A percentile compares a stretch with the other conserved stretches of the same genome.
These are phyloP conservation scores for Anas platyrhynchos DNA, from an alignment of 2,113 vertebrate genomes.

Conservation along the genomic window DNA sequence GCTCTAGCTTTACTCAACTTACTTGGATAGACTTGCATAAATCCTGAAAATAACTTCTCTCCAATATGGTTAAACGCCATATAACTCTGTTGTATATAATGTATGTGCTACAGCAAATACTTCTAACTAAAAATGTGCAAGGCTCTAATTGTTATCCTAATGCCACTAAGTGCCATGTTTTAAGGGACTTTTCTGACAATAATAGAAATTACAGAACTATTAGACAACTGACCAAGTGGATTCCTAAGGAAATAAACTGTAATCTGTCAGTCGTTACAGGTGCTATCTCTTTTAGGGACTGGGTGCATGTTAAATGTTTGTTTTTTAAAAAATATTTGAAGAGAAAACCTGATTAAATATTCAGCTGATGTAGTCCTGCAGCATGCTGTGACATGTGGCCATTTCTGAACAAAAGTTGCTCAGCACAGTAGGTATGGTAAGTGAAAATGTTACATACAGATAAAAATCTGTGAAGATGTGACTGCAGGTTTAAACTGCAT, in stretches of 20 bases:
- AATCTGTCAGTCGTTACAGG: background rate
- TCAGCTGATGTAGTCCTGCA: background rate
- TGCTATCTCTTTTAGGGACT: background rate
- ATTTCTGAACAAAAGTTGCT: background rate
- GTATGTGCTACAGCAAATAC: background rate
- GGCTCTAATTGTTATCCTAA: background rate
- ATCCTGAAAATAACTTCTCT: background rate
- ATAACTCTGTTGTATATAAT: background rate
- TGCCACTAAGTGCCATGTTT: background rate
- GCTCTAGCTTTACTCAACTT: background rate
- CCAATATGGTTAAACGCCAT: background rate
- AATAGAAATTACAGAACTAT: background rate
- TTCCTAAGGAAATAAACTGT: background rate
- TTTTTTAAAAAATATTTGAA: background rate
- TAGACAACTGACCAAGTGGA: background rate
- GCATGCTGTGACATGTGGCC: background rate
- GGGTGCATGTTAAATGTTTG: background rate
- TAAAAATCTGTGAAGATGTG: background rate
- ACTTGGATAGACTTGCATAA: background rate
- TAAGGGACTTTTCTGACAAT: background rate
- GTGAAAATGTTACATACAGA: background rate
- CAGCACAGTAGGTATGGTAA: background rate
- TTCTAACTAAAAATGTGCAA: background rate
- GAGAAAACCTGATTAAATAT: fast-evolving
- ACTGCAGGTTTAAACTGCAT: background rate